A percentile compares a stretch with the other conserved stretches of the same genome.
Conservation (phyloP, 1,140 invertebrate genomes). For the Spodoptera frugiperda region DNA sequence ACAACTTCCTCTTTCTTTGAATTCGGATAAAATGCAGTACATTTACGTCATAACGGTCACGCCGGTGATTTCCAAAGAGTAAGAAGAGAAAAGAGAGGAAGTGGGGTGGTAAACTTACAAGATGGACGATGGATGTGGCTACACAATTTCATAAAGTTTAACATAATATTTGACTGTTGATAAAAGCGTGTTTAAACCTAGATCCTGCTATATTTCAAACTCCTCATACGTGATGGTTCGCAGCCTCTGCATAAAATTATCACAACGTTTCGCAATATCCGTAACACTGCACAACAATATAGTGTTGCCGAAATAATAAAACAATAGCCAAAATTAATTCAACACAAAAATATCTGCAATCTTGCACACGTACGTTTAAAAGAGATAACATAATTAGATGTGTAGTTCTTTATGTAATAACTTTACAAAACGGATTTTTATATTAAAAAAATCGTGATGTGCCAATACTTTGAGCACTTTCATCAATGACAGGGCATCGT, state of each 20-base stretch:
- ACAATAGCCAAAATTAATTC: slow-evolving; percentile 52
- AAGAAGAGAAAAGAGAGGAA: neutral
- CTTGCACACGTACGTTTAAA: slow-evolving; percentile 39
- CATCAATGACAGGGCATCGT: neutral
- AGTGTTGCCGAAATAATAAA: slow-evolving; percentile 52
- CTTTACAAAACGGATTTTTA: neutral
- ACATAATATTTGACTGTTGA: no score
- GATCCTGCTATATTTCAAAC: neutral
- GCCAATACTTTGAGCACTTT: neutral
- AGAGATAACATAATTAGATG: slow-evolving; percentile 45
- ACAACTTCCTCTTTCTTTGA: slow-evolving; percentile 36
- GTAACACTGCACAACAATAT: slow-evolving; percentile 52
- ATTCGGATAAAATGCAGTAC: slow-evolving; percentile 24
- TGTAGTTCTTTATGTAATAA: slow-evolving; percentile 18
- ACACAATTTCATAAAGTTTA: no score
- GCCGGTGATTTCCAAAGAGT: slow-evolving; percentile 25
- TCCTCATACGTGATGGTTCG: neutral
- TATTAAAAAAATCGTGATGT: neutral
- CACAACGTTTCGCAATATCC: slow-evolving; percentile 52
- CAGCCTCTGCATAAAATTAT: slow-evolving; percentile 12
- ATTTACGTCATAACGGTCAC: slow-evolving; percentile 13
- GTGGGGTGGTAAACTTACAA: no score
- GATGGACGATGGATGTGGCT: no score
- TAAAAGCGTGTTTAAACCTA: no score
- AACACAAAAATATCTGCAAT: slow-evolving; percentile 52